Base-by-base conservation (phyloP, 2,113 vertebrate species). In the Pardalotus punctatus region DNA sequence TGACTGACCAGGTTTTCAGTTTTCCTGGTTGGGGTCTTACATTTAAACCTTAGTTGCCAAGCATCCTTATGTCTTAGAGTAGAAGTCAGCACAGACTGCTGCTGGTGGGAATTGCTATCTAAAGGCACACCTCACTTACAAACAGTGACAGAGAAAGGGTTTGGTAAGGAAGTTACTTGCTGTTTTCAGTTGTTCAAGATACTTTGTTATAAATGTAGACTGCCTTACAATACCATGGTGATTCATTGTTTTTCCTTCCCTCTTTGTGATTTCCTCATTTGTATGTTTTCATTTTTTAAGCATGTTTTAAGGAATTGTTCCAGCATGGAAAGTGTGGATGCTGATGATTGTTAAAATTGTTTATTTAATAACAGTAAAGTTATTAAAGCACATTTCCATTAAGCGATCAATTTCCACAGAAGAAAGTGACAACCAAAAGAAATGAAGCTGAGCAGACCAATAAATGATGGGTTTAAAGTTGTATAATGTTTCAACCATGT, bases 311-410 rank as follows among this genome's bases (percentile, higher is more conserved):
- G 66, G 80, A 90, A 53, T 71, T 81, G 60, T 88, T 84, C 90
- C 85, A 92, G 98, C 98, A 97, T 97, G 97, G 86, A 94, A 83
- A 69, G 45, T 96, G 92, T 97, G 93, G 91, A 69, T 97, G 50
- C 57, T 27, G 13, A 90, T 81, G 66, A 79, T 42, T 94, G 64
- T 51, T 94, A 61, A 65, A 33, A 73, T 78, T 91, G 62, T 97
- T 93, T 96, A 51, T 94, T 93, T 97, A 95, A 94, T 81, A 78
- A 61, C 56, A 87, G 72, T 79, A 38, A 87, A 69, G 19, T 80
- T 65, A 77, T 90, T 27, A 57, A 80, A 84, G 51, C n/a, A 60
- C 36, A 77, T 92, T 73, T 42, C 24, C 29, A 78, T 76, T 84
- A 71, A 93, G n/a, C 1, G 7, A 62, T 86, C 47, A 27, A 17